Percentiles rank a stretch among this genome's conserved stretches.
These are phyloP conservation scores for Mesocricetus auratus DNA, from an alignment of 2,113 vertebrate species.

Conservation along the genomic window DNA sequence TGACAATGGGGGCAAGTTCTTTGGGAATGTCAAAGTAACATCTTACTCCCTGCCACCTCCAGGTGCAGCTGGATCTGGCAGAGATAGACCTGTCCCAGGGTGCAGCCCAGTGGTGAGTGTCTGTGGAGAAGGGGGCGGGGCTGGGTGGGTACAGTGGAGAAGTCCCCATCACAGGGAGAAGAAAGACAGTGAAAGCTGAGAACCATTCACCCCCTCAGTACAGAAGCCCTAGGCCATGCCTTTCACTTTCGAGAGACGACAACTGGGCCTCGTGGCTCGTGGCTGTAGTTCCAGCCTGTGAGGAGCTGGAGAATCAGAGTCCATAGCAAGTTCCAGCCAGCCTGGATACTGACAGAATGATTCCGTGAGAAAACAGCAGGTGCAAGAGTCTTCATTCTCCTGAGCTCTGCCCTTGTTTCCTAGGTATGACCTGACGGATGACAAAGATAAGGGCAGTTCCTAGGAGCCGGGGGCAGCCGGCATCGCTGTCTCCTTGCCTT, in stretches of 20 bases:
- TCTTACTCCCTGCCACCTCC: not conserved
- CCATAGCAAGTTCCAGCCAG: not conserved
- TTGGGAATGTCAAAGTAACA: not conserved
- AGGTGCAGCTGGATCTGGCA: slow-evolving; percentile 92
- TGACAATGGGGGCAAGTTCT: not conserved
- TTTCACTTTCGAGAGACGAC: not conserved
- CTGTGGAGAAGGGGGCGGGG: not conserved
- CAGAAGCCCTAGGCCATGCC: not conserved
- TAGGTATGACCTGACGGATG: slow-evolving; percentile 84
- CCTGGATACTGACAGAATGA: not conserved
- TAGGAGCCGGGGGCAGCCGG: slow-evolving; percentile 47
- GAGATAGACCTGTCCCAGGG: slow-evolving; percentile 90
- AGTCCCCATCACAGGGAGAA: not conserved
- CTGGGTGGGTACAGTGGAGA: not conserved
- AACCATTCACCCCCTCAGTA: not conserved
- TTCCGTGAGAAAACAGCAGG: no score
- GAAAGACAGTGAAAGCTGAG: not conserved
- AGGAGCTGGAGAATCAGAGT: not conserved
- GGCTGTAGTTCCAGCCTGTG: not conserved
- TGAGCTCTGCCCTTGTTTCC: slow-evolving; percentile 11
- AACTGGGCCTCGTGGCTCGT: no score
- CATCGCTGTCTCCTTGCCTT: not conserved
- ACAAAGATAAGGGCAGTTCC: slow-evolving; percentile 79
- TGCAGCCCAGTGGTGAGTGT: slow-evolving; percentile 91
- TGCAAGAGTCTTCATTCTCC: not conserved